Conservation (phyloP, 2,888 invertebrate genomes). For the Spisula subtruncata region DNA sequence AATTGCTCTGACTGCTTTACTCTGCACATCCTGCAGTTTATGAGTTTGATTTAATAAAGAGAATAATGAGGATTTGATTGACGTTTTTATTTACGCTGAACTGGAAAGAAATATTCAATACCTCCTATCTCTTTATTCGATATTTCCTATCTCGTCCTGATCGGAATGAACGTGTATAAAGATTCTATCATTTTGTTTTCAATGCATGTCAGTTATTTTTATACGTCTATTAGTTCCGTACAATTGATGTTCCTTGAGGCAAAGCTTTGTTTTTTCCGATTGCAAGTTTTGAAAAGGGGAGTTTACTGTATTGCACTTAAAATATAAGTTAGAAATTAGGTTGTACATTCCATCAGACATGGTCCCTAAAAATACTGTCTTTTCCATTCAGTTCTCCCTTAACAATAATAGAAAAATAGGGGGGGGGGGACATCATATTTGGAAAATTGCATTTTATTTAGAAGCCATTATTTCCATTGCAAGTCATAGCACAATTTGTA, state of each 20-base stretch:
- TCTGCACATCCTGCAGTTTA: not conserved
- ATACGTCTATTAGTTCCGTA: not conserved
- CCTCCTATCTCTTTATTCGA: not conserved
- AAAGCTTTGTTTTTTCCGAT: too few relatives aligned
- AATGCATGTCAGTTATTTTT: slow-evolving; percentile 23
- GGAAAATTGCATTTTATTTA: too few relatives aligned
- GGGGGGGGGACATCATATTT: too few relatives aligned
- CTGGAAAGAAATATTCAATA: not conserved
- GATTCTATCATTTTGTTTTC: not conserved
- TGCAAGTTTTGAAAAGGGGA: not conserved
- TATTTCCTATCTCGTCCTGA: not conserved
- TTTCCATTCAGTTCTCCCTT: too few relatives aligned
- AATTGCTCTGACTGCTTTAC: not conserved
- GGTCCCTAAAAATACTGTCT: too few relatives aligned
- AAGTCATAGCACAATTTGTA: too few relatives aligned
- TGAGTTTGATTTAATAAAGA: slow-evolving; percentile 24
- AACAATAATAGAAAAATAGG: too few relatives aligned
- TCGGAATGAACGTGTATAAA: not conserved
- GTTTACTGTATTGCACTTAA: not conserved
- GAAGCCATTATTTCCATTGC: too few relatives aligned
- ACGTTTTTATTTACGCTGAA: not conserved
- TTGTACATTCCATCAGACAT: too few relatives aligned
- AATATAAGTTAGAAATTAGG: not conserved
- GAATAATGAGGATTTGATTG: slow-evolving; percentile 9
- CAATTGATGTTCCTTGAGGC: not conserved